Conservation (phyloP, 1,140 invertebrate genomes). For the Yoshiicerus persimilis region DNA sequence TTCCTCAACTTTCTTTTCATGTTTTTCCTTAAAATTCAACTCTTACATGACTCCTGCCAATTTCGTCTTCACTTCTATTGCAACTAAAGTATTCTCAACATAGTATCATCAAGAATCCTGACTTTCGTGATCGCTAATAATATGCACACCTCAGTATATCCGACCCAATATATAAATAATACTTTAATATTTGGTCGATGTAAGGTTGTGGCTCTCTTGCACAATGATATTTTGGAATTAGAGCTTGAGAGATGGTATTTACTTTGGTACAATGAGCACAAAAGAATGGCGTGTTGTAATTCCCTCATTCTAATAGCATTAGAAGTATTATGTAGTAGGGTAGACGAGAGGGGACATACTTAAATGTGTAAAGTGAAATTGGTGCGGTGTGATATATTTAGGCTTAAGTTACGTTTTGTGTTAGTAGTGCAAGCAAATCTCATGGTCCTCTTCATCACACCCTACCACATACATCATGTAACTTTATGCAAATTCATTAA, state of each 20-base stretch:
- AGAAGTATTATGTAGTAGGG: neutral
- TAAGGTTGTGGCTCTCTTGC: neutral
- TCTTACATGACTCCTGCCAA: neutral
- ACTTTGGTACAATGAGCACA: neutral
- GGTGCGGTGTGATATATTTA: neutral
- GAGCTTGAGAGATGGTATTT: neutral
- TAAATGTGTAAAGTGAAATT: neutral
- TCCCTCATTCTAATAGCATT: neutral
- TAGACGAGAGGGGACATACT: neutral
- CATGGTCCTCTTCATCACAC: neutral
- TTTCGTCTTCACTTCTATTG: neutral
- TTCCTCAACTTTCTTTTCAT: neutral
- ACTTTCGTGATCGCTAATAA: neutral
- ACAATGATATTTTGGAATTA: too few relatives aligned
- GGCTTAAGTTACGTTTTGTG: neutral
- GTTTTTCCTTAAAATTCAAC: neutral
- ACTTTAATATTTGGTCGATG: neutral
- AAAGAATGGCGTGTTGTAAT: neutral
- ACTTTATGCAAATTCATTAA: conserved; percentile 1
- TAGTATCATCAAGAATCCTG: neutral
- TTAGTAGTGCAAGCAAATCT: neutral
- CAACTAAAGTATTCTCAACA: neutral
- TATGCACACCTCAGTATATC: neutral
- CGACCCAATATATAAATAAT: too few relatives aligned
- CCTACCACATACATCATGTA: neutral